Evolutionary conservation across 2,888 invertebrate genomes (phyloP).

Genomic region (Tethea ocularis): DNA sequence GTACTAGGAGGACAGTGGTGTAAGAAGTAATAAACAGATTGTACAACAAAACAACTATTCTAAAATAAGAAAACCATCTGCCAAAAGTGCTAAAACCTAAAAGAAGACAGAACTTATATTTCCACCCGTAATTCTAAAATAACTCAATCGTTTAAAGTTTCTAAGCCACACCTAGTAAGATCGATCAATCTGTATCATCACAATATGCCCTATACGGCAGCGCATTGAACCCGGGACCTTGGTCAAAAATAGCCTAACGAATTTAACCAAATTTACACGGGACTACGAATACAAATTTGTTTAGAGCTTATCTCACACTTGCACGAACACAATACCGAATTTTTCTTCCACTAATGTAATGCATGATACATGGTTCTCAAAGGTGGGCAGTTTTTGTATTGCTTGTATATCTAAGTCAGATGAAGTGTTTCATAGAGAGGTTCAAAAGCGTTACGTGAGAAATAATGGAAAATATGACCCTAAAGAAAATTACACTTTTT

Average conservation of each 20-base stretch:
- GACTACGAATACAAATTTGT: conserved; percentile 55
- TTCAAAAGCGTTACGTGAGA: background rate
- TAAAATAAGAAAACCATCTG: too few species aligned
- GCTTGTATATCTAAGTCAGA: background rate
- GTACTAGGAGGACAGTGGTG: too few species aligned
- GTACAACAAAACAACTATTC: too few species aligned
- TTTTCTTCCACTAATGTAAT: conserved; percentile 20
- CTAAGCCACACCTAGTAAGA: conserved; percentile 5
- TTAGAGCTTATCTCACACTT: conserved; percentile 54
- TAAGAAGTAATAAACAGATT: too few species aligned
- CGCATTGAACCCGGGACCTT: conserved; percentile 69
- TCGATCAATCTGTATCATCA: conserved; percentile 19
- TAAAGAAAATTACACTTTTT: background rate
- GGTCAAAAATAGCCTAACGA: conserved; percentile 67
- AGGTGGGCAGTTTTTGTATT: background rate
- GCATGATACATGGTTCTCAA: background rate
- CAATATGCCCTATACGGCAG: conserved; percentile 52
- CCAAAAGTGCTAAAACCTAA: too few species aligned
- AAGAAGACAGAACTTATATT: too few species aligned
- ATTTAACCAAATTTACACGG: conserved; percentile 69
- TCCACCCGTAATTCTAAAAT: background rate
- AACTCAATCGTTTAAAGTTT: background rate
- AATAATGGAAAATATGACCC: background rate
- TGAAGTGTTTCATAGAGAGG: background rate
- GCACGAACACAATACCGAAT: conserved; percentile 24